Conservation (phyloP, 2,113 vertebrate genomes). For the Micronisus gabar region DNA sequence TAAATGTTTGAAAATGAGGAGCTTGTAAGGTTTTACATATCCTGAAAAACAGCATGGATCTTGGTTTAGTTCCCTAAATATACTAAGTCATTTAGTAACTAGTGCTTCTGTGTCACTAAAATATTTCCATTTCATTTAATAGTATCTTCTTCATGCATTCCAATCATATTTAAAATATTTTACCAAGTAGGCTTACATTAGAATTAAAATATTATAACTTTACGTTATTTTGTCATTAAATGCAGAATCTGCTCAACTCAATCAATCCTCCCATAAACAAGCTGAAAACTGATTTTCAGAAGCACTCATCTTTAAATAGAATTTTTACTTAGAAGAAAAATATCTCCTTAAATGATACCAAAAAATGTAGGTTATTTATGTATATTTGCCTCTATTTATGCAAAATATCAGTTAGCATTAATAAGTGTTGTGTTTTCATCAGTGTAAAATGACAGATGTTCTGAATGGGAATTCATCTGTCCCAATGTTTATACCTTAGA, state of each 20-base stretch:
- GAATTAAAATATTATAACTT: slow-evolving; percentile 34
- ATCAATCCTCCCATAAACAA: slow-evolving; percentile 17
- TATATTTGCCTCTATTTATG: slow-evolving; percentile 6
- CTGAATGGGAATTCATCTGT: neutral
- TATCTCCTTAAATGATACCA: neutral
- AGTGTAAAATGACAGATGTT: neutral
- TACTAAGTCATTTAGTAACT: neutral
- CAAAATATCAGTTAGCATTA: slow-evolving; percentile 21
- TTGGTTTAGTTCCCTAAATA: neutral
- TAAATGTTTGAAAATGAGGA: neutral
- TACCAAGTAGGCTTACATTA: neutral
- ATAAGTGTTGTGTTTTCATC: neutral
- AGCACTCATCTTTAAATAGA: neutral
- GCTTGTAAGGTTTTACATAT: neutral
- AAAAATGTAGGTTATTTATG: neutral
- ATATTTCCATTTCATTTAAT: slow-evolving; percentile 21
- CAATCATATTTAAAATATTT: neutral
- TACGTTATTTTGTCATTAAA: neutral
- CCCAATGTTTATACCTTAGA: neutral
- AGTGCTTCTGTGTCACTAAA: neutral
- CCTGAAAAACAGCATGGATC: neutral
- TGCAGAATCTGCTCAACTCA: neutral
- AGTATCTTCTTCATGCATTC: neutral
- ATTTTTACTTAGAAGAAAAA: neutral
- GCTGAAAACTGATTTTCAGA: neutral